Percentiles rank a stretch among this genome's conserved stretches.
phyloP scores from a whole-genome alignment of 2,113 vertebrate genomes.

The Lycaon pictus region DNA sequence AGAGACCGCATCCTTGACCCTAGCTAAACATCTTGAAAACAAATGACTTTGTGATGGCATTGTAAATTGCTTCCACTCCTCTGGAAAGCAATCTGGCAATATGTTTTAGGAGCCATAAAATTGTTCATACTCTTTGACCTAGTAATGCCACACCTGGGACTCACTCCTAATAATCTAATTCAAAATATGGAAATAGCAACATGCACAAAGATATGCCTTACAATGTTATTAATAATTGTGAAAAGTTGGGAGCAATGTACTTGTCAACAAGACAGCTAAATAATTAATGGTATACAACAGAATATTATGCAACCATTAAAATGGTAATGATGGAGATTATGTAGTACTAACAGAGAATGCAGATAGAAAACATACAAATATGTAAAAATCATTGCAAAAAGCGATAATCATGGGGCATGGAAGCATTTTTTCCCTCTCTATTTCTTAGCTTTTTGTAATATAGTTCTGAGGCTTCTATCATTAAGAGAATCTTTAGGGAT shows the following conservation, averaged over 20 bases:
- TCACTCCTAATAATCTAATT: constrained; percentile 24
- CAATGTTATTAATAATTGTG: neutral
- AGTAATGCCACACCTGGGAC: neutral
- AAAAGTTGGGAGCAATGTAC: neutral
- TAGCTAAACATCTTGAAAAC: neutral
- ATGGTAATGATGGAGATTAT: neutral
- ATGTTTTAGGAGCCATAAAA: constrained; percentile 48
- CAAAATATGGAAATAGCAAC: constrained; percentile 35
- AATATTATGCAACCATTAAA: neutral
- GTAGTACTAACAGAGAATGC: neutral
- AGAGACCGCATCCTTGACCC: neutral
- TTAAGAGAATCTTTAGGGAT: neutral
- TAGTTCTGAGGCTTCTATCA: neutral
- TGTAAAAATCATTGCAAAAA: neutral
- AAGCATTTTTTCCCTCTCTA: neutral
- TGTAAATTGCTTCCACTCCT: neutral
- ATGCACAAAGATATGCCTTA: neutral
- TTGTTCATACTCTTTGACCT: neutral
- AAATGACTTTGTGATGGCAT: neutral
- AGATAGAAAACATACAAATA: neutral
- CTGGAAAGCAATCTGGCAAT: constrained; percentile 7
- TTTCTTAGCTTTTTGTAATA: neutral
- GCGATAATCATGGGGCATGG: neutral
- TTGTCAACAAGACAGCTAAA: neutral
- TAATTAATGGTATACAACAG: neutral